Base-by-base conservation (phyloP, 2,113 vertebrate species). In the Bolborhynchus lineola region DNA sequence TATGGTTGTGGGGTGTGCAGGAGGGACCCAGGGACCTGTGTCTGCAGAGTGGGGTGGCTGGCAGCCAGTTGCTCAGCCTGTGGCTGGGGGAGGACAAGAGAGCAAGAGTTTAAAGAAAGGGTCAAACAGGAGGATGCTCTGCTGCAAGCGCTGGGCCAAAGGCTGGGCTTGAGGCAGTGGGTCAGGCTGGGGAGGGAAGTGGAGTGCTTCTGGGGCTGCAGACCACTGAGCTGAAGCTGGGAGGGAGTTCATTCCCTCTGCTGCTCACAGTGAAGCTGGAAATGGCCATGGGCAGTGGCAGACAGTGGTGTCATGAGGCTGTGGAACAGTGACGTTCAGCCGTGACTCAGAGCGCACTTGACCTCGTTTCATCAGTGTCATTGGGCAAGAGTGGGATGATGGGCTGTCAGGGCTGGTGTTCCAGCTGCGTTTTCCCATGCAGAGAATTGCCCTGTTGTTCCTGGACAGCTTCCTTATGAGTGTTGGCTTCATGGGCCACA, bases 291-390 rank as follows among this genome's bases (percentile, higher is more conserved):
- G 64, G 47, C 50, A 16, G 95, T 5, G 53, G 7, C 5, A 1
- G 76, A 42, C 59, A 28, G 78, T 16, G 10, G 16, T 70, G 88
- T 95, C 96, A 93, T 19, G 16, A 60, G 96, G 68, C 85, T 53
- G 53, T 1, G 18, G 76, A 82, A 39, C 3, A 1, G 42, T 52
- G 59, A 35, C 4, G 7, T 59, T 16, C 19, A 2, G 53, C 0
- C 0, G 49, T 95, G 93, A 97, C 82, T 47, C 95, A 90, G 47
- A 29, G 49, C 0, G 20, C 95, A 65, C 91, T 92, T 95, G 93
- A 92, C 88, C 82, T 70, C 1, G 0, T 92, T 77, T 86, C 92
- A 18, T 90, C 76, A 71, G 71, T 59, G 70, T 37, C 11, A 1
- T 41, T 92, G 82, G 90, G 95, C 67, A 90, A 92, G 68, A 93